Percentiles rank a stretch among this genome's conserved stretches.
Conservation (phyloP, 1,140 invertebrate species). For the Psilanteris sp. region DNA sequence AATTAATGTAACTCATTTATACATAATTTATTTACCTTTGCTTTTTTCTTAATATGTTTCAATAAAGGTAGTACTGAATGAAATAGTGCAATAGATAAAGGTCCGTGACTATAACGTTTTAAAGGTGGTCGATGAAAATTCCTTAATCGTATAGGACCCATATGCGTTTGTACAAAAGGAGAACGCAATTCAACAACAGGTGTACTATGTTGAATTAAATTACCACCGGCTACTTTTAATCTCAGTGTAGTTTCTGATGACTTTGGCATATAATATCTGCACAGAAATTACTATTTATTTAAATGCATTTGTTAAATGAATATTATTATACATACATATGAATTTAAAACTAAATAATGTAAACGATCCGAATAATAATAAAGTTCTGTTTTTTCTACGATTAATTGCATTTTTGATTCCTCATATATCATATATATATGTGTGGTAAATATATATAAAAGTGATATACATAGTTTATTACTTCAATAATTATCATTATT, state of each 20-base stretch:
- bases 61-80: constrained; percentile 90
- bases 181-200: constrained; percentile 97
- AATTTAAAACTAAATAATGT: too few species aligned
- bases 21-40: constrained; percentile 82
- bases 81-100: constrained; percentile 84
- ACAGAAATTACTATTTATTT: constrained; percentile 18
- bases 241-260: constrained; percentile 88
- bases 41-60: constrained; percentile 95
- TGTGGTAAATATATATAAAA: too few species aligned
- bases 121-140: constrained; percentile 96
- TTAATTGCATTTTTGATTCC: too few species aligned
- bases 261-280: constrained; percentile 93
- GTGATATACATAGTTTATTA: too few species aligned
- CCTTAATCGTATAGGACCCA: constrained; percentile 90
- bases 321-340: too few species aligned
- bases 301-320: too few species aligned
- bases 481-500: too few species aligned
- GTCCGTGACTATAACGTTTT: constrained; percentile 92
- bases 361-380: too few species aligned
- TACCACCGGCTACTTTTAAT: constrained; percentile 89
- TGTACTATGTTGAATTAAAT: constrained; percentile 97
- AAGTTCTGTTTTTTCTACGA: too few species aligned
- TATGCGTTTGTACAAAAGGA: constrained; percentile 97
- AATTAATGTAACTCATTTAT: too few species aligned
- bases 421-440: too few species aligned